Evolutionary conservation across 2,797 vertebrate genomes (phyloP), one percentile per base, ranked within the genome.

Genomic region (Chelon auratus): DNA sequence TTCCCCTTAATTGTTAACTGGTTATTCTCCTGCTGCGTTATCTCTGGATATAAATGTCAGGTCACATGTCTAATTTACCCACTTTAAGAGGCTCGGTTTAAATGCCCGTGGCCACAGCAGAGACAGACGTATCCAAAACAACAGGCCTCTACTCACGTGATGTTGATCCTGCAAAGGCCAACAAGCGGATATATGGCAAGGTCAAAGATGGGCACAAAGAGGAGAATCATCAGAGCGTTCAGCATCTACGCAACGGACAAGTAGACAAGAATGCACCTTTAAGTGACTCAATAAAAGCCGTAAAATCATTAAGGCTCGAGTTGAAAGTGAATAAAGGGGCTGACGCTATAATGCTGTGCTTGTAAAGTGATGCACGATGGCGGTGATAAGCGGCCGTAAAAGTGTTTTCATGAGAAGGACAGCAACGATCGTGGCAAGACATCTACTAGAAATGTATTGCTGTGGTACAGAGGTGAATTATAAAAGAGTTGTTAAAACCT

Each of bases 201-300:
- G 89, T 99, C 98, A 91, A 99, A 99, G 87, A 97, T 64, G 11
- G 97, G 97, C 75, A 98, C 94, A 64, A 99, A 97, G 81, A 97
- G 20, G 64, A 99, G 95, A 81, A 99, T 98, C 92, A 99, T 88
- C 90, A 99, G 89, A 64, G 98, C 95, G 55, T 98, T 99, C 91
- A 99, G 84, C 88, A 98, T 96, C 98, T 99, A 92, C 4, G 78
- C 33, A 91, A 90, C 80, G 68, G 77, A 60, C 59, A 45, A 26
- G 37, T 36, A 22, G 18, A 53, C 56, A 62, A 52, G 63, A 52
- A 65, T 12, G 8, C 1, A 20, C 45, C 8, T 60, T 56, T 55
- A 70, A 80, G 75, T 22, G 33, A 79, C 64, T 42, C 17, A 52
- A 1, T 9, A n/a, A 33, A 74, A 54, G 69, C 52, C 65, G 60